Conservation (phyloP, 2,888 invertebrate species). For the Sarcophaga variegata region DNA sequence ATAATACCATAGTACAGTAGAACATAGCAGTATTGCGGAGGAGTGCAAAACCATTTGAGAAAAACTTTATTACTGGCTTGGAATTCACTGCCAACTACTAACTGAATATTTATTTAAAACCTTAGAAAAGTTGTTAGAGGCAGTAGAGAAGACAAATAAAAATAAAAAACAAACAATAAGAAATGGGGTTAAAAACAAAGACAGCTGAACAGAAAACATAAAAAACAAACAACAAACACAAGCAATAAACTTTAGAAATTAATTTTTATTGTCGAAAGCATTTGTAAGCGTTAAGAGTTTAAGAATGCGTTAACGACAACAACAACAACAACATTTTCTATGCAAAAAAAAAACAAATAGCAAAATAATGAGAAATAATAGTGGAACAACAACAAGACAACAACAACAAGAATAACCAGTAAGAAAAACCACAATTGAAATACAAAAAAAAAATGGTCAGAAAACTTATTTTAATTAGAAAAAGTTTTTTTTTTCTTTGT, state of each 20-base stretch:
- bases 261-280: conserved; percentile 55
- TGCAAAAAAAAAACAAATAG: background rate
- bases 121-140: background rate
- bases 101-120: background rate
- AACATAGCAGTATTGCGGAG: background rate
- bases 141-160: background rate
- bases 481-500: background rate
- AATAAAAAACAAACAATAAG: background rate
- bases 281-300: conserved; percentile 54
- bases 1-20: background rate
- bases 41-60: too few species aligned
- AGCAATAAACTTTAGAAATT: conserved; percentile 57
- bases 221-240: background rate
- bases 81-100: too few species aligned
- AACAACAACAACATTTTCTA: conserved; percentile 26
- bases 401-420: background rate
- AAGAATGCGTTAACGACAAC: conserved; percentile 57
- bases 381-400: background rate
- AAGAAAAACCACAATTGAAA: background rate
- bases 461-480: background rate
- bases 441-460: background rate
- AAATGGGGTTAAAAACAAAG: conserved; percentile 35
- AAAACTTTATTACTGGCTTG: too few species aligned
- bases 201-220: background rate
- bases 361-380: background rate